Evolutionary conservation across 2,888 invertebrate species (phyloP).

Genomic region (Poecilobothrus nobilitatus): DNA sequence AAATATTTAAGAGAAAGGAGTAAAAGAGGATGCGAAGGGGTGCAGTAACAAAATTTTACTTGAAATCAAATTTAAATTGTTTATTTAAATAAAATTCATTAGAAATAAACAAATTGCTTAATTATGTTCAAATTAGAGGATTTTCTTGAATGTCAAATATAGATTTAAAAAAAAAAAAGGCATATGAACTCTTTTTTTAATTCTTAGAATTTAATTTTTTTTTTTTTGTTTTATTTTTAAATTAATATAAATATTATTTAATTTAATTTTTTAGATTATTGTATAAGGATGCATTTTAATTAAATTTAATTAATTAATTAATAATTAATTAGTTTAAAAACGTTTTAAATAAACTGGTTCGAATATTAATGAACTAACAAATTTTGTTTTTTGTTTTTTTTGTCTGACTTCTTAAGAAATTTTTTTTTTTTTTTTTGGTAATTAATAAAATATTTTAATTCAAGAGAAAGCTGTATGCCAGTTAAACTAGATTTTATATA

Average conservation of each 20-base stretch:
- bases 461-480: no score
- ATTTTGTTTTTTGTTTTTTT: no score
- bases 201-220: neutral
- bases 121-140: neutral
- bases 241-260: neutral
- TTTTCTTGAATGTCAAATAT: neutral
- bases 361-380: no score
- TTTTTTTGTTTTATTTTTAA: neutral
- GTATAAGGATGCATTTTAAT: slow-evolving; percentile 2
- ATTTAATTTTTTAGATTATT: neutral
- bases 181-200: neutral
- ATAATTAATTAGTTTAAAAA: no score
- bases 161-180: neutral
- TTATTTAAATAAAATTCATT: neutral
- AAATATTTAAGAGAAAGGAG: no score
- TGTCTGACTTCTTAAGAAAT: no score
- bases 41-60: no score
- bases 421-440: no score
- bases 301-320: neutral
- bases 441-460: no score
- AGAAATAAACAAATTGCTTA: neutral
- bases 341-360: neutral
- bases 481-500: no score
- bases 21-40: no score
- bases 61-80: neutral